These are phyloP conservation scores for Thelaira solivaga DNA, from an alignment of 2,888 invertebrate species.

Conservation along the genomic window DNA sequence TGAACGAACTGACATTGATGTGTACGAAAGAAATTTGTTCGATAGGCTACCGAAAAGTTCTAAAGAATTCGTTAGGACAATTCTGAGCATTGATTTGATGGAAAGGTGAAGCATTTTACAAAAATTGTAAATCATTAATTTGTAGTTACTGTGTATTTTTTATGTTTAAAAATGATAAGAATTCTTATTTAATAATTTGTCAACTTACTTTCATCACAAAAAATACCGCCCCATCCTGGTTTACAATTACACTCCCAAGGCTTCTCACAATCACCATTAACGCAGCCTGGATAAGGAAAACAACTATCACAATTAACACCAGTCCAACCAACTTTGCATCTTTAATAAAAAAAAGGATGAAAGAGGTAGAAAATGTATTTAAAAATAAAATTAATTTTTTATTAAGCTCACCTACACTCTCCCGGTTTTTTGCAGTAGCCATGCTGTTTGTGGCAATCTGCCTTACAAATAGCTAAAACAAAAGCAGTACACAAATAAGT, in stretches of 20 bases:
- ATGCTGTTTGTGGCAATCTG: constrained; percentile 88
- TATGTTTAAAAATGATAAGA: no score
- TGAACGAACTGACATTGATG: no score
- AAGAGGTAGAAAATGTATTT: neutral
- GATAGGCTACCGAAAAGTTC: no score
- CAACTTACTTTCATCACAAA: constrained; percentile 89
- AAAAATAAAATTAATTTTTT: neutral
- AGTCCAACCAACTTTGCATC: constrained; percentile 93
- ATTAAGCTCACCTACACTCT: constrained; percentile 83
- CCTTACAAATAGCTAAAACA: constrained; percentile 86
- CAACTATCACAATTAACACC: constrained; percentile 86
- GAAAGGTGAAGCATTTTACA: no score
- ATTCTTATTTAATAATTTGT: neutral
- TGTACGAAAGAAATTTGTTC: no score
- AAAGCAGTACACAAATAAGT: neutral
- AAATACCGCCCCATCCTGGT: constrained; percentile 88
- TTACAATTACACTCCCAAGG: constrained; percentile 95
- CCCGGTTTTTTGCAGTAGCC: constrained; percentile 90
- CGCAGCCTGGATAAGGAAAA: constrained; percentile 92
- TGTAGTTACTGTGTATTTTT: no score
- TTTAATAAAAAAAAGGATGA: constrained; percentile 38
- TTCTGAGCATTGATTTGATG: no score
- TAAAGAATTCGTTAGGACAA: no score
- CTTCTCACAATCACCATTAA: constrained; percentile 87
- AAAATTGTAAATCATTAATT: no score